Conservation (phyloP, 2,888 invertebrate genomes). For the Gryllus longicercus region DNA sequence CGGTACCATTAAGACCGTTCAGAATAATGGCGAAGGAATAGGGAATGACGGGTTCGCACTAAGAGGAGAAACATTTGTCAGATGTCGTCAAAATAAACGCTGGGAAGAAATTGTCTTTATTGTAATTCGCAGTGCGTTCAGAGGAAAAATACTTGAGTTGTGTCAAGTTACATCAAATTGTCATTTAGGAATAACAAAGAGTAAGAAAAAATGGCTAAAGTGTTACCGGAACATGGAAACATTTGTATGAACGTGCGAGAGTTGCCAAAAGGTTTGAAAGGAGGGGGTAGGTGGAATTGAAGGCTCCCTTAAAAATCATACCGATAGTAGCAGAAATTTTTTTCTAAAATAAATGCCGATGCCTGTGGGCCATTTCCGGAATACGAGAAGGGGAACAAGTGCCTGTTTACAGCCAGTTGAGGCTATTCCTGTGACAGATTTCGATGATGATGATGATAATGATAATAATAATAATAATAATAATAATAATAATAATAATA, state of each 20-base stretch:
- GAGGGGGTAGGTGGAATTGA: not conserved
- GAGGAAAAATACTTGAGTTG: not conserved
- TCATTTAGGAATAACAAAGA: not conserved
- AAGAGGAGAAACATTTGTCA: no score
- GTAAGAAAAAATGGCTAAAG: not conserved
- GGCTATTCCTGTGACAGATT: not conserved
- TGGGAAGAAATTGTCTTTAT: constrained; percentile 22
- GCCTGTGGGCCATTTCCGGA: not conserved
- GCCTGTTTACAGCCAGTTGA: not conserved
- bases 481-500: no score
- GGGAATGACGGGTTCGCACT: no score
- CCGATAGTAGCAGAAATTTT: not conserved
- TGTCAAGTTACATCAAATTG: not conserved
- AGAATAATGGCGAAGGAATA: no score
- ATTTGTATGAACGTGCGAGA: not conserved
- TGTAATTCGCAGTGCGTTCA: not conserved
- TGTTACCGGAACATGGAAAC: not conserved
- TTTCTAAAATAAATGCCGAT: not conserved
- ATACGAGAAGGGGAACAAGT: not conserved
- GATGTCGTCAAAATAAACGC: constrained; percentile 37
- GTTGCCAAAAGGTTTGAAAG: not conserved
- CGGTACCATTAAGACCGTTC: no score
- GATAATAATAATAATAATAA: no score
- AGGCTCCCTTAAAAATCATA: not conserved
- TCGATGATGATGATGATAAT: not conserved